Percentiles rank a stretch among this genome's conserved stretches.
phyloP scores from a whole-genome alignment of 2,113 vertebrate species.

The Heterochromis multidens region DNA sequence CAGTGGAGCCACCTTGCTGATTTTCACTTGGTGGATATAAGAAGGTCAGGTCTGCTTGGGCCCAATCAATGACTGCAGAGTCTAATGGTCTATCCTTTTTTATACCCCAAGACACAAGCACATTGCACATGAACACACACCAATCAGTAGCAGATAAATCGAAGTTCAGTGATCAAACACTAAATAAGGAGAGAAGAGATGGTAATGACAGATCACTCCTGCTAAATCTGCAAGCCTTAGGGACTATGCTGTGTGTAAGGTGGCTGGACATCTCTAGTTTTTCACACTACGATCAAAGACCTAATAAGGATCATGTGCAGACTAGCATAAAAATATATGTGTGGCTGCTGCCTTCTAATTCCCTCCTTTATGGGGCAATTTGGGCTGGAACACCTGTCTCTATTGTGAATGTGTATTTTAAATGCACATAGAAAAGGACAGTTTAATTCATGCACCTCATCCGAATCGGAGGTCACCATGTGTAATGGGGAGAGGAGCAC shows the following conservation, averaged over 20 bases:
- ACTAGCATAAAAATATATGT: constrained; percentile 9
- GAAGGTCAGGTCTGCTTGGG: constrained; percentile 54
- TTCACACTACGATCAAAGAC: constrained; percentile 38
- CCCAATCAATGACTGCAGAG: constrained; percentile 66
- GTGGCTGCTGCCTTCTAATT: constrained; percentile 8
- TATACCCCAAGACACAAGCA: background rate
- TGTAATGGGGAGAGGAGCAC: background rate
- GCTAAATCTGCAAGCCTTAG: background rate
- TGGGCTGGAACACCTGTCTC: constrained; percentile 55
- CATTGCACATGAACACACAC: constrained; percentile 2
- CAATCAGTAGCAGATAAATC: constrained; percentile 32
- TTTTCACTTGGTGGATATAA: constrained; percentile 42
- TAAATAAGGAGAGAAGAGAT: constrained; percentile 12
- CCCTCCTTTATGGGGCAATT: background rate
- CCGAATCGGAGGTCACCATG: constrained; percentile 17
- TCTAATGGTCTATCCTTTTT: constrained; percentile 44
- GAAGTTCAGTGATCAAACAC: constrained; percentile 38
- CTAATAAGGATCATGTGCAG: constrained; percentile 39
- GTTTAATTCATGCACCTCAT: constrained; percentile 21
- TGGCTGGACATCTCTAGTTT: constrained; percentile 10
- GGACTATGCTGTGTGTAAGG: background rate
- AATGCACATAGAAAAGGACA: constrained; percentile 8
- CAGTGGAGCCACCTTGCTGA: constrained; percentile 52
- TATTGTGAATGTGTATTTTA: background rate
- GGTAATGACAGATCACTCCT: constrained; percentile 57